Evolutionary conservation across 1,140 invertebrate genomes (phyloP), one percentile per base, ranked within the genome.

Genomic region (Drosophila ohnishii): DNA sequence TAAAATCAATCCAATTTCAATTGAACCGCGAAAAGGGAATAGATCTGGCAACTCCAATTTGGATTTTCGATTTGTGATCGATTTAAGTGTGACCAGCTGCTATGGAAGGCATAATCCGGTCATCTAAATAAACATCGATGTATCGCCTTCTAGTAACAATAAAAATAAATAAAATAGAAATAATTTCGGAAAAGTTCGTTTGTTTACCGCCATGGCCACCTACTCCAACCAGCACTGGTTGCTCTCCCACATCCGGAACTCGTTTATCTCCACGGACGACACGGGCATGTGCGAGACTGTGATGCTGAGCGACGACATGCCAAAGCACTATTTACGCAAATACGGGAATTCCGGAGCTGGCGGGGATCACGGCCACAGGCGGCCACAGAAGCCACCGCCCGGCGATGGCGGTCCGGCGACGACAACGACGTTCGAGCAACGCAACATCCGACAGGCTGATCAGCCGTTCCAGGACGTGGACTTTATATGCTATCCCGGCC

Each of bases 201-300:
- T 57, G 66, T 69, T 74, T 78, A 70, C 70, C 57, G 59, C 61
- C 61, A 98, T 98, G 97, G 97, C 97, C 72, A 94, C 97, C 56
- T 98, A 97, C 91, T 97, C 98, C 91, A 97, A 98, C 92, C 95
- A 95, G 92, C 95, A 96, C 70, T 99, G 98, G 96, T 93, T 99
- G 32, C 93, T 98, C 56, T 96, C 97, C 50, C 97, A 98, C 92
- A 97, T 98, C 65, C 93, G 96, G 61, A 97, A 98, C 91, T 98
- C 97, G 19, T 99, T 98, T 92, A 97, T 98, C 81, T 96, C 96
- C n/a, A 97, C 97, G 32, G 98, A 99, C 93, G 97, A 98, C 92
- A 98, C 97, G 85, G 96, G 97, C 93, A 93, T 91, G 80, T 92
- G 91, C 63, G 90, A 92, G 60, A 91, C 96, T 76, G 95, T 96